phyloP scores from a whole-genome alignment of 2,797 vertebrate species.

The Odontamblyopus rebecca region DNA sequence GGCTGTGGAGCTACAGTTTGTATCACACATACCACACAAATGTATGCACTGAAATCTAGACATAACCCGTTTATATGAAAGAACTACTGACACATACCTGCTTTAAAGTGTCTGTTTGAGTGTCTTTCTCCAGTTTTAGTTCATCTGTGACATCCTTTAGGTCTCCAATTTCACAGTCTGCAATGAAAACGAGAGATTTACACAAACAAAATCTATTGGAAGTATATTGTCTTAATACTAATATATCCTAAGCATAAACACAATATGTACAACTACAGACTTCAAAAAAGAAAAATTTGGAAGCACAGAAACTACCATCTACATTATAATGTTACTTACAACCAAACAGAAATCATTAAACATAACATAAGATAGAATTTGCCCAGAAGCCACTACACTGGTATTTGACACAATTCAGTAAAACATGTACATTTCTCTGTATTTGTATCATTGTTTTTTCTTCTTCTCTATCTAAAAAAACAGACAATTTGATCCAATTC shows the following conservation, averaged over 20 bases:
- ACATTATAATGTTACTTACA: neutral
- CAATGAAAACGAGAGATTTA: neutral
- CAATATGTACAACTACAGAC: neutral
- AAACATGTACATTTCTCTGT: neutral
- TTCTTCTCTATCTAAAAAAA: too few species aligned
- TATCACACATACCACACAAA: neutral
- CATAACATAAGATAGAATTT: neutral
- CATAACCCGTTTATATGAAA: neutral
- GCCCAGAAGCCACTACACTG: neutral
- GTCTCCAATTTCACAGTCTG: constrained; percentile 90
- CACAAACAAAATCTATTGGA: neutral
- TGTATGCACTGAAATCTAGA: neutral
- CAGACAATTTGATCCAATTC: neutral
- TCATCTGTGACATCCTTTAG: constrained; percentile 89
- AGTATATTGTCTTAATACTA: neutral
- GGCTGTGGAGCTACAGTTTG: neutral
- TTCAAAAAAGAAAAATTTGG: neutral
- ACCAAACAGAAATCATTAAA: neutral
- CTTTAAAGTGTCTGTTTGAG: constrained; percentile 48
- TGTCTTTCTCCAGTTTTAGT: constrained; percentile 74
- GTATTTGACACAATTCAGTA: too few species aligned
- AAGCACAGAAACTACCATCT: neutral
- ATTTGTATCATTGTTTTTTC: neutral
- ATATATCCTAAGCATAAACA: neutral
- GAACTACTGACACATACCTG: constrained; percentile 43